Percentiles rank a stretch among this genome's conserved stretches.
Conservation (phyloP, 2,888 invertebrate species). For the Macrosoma leucophasiata region DNA sequence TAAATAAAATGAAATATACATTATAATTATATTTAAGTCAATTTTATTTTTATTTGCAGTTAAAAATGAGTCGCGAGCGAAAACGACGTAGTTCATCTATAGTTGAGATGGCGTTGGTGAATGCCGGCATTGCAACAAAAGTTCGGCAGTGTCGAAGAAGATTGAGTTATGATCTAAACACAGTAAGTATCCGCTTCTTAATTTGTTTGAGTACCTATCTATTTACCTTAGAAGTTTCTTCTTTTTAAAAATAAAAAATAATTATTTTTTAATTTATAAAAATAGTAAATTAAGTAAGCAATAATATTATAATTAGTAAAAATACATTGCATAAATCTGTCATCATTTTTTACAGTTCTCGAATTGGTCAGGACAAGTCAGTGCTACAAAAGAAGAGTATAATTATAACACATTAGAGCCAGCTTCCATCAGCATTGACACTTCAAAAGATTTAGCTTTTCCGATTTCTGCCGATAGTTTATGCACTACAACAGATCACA, state of each 20-base stretch:
- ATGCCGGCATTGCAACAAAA: not conserved
- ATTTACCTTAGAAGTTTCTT: not conserved
- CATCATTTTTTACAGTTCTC: slow-evolving; percentile 1
- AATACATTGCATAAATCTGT: slow-evolving; percentile 1
- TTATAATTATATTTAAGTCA: not conserved
- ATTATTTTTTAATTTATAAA: too few relatives aligned
- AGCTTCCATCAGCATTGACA: slow-evolving; percentile 1
- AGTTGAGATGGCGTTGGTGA: slow-evolving; percentile 1
- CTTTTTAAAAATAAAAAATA: too few relatives aligned
- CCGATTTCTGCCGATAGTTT: not conserved
- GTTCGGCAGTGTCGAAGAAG: slow-evolving; percentile 1
- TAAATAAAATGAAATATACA: not conserved
- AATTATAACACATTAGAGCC: not conserved
- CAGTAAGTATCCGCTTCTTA: not conserved
- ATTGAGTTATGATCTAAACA: slow-evolving; percentile 2
- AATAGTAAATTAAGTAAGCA: too few relatives aligned
- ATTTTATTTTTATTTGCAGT: slow-evolving; percentile 1
- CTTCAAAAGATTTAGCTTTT: slow-evolving; percentile 1
- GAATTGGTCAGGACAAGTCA: too few relatives aligned
- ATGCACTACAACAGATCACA: slow-evolving; percentile 9
- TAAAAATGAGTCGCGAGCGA: slow-evolving; percentile 1
- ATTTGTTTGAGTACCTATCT: not conserved
- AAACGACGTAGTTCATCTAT: slow-evolving; percentile 1
- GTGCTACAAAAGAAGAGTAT: not conserved
- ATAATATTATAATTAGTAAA: not conserved